phyloP scores from a whole-genome alignment of 2,888 invertebrate species.

The Spisula solida region DNA sequence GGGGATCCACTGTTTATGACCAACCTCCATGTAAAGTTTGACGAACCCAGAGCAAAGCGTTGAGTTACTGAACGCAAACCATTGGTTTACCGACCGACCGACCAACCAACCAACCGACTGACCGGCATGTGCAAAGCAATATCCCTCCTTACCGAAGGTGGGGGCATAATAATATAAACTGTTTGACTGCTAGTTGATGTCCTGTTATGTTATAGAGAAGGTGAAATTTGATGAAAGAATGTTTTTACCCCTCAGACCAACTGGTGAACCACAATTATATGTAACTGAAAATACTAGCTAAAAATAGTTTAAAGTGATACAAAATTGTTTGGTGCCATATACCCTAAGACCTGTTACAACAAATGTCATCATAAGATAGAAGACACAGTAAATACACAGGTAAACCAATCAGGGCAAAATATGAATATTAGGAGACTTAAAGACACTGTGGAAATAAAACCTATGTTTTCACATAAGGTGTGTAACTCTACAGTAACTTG shows the following conservation, averaged over 20 bases:
- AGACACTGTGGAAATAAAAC: neutral
- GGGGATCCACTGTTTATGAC: too few species aligned
- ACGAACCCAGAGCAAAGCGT: too few species aligned
- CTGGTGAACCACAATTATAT: neutral
- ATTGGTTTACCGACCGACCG: neutral
- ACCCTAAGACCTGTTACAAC: neutral
- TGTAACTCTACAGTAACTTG: too few species aligned
- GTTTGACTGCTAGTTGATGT: too few species aligned
- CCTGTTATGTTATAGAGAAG: neutral
- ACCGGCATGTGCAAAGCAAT: too few species aligned
- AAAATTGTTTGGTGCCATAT: neutral
- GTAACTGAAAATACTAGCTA: neutral
- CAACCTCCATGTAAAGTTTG: too few species aligned
- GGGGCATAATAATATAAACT: too few species aligned
- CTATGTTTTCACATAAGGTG: too few species aligned
- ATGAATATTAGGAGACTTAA: neutral
- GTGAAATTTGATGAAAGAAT: neutral
- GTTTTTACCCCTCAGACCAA: neutral
- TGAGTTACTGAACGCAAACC: too few species aligned
- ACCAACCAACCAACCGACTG: too few species aligned
- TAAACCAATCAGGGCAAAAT: neutral
- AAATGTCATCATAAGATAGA: neutral
- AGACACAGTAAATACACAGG: neutral
- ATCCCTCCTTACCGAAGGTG: too few species aligned
- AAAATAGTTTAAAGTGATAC: neutral